Conservation (phyloP, 2,113 vertebrate species). For the Rhinoderma darwinii region DNA sequence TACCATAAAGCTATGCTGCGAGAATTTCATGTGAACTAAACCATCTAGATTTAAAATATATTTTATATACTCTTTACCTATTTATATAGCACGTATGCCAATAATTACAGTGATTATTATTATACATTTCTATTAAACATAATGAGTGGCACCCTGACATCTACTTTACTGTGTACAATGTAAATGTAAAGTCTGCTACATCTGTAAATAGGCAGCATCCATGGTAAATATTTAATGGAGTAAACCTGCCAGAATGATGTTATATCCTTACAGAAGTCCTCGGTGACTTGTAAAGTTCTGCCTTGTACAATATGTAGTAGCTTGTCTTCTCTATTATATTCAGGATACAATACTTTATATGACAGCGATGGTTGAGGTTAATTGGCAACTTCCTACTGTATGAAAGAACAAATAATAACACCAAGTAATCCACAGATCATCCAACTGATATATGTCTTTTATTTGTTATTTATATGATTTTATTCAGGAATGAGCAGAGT, state of each 20-base stretch:
- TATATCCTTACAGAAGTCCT: background rate
- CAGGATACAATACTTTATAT: background rate
- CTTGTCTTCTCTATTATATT: background rate
- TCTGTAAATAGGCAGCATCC: background rate
- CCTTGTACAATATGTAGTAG: background rate
- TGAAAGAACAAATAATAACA: background rate
- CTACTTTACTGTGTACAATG: background rate
- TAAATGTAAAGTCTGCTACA: background rate
- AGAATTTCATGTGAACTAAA: too few species aligned
- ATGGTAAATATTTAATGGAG: background rate
- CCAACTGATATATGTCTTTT: background rate
- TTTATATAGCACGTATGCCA: background rate
- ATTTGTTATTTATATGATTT: background rate
- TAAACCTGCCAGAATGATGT: background rate
- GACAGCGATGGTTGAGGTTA: background rate
- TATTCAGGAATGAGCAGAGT: background rate
- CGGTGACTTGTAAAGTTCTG: background rate
- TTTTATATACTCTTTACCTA: background rate
- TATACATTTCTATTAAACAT: background rate
- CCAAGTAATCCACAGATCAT: background rate
- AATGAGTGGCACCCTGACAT: background rate
- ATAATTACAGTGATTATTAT: background rate
- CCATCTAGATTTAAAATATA: too few species aligned
- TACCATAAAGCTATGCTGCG: too few species aligned
- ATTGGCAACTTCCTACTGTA: background rate